phyloP scores from a whole-genome alignment of 2,797 vertebrate species.

The Phrynocephalus vlangalii region DNA sequence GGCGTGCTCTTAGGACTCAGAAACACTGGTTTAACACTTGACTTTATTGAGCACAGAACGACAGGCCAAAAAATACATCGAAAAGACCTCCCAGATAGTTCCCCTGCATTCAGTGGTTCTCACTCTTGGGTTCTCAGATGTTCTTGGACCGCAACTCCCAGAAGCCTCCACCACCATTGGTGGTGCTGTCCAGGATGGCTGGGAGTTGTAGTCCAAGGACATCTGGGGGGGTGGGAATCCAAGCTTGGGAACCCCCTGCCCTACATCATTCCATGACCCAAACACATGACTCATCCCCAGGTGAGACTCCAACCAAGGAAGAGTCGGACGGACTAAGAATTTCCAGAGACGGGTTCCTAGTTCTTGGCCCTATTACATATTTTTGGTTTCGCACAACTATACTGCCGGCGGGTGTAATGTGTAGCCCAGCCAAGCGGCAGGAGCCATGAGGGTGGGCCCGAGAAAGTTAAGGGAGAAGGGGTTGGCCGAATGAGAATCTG shows the following conservation, averaged over 20 bases:
- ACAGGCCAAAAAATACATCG: neutral
- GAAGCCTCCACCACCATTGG: too few species aligned
- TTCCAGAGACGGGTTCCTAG: neutral
- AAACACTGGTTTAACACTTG: slow-evolving; percentile 32
- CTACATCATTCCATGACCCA: neutral
- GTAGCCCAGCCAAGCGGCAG: neutral
- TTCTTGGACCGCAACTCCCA: too few species aligned
- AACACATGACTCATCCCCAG: too few species aligned
- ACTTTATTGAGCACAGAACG: slow-evolving; percentile 54
- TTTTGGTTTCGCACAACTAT: neutral
- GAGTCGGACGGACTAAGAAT: neutral
- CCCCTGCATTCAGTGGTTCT: too few species aligned
- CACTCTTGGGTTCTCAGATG: too few species aligned
- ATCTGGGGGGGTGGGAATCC: too few species aligned
- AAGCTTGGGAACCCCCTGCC: neutral
- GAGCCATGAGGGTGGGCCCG: neutral
- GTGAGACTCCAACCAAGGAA: neutral
- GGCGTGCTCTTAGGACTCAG: neutral
- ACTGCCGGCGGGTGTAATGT: neutral
- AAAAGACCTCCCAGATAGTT: too few species aligned
- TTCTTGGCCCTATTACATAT: too few species aligned
- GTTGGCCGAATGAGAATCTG: too few species aligned
- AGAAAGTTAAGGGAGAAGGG: too few species aligned
- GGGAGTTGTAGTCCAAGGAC: too few species aligned
- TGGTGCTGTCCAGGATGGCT: too few species aligned